Base-by-base conservation (phyloP, 2,888 invertebrate genomes). In the Leucophenga maculata region DNA sequence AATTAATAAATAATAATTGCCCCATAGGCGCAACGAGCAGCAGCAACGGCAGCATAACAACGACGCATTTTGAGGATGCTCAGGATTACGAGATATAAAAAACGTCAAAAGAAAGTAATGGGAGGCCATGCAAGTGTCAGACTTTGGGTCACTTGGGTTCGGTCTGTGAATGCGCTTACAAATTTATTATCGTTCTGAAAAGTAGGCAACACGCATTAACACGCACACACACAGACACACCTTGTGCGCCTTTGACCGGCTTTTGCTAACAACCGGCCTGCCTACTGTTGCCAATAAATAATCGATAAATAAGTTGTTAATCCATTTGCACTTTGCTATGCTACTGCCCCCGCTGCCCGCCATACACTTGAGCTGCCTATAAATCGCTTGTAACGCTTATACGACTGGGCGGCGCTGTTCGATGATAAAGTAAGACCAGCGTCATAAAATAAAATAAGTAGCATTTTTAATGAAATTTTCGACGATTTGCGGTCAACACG, bases 301-400 rank as follows among this genome's bases (percentile, higher is more conserved):
- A 82, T 82, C 82, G 73, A 82, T 82, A 75, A 75, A 74, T 75
- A 78, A 75, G 74, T 77, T 75, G 76, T 69, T 78, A 78, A 78
- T 77, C 77, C 80, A 74, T 78, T 79, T 77, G 72, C 32, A 18
- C 48, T 20, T 50, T 31, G 18, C 14, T 46, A 39, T 39, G 1
- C 11, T 39, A 39, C 9, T 6, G 11, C 8, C 39, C 26, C 26
- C 3, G 4, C 26, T 4, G 26, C 2, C 26, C 26, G 26, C 26
- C 8, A 9, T 9, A 11, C 11, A 1, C 39, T 39, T 39, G 3
- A 39, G 39, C 11, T 39, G 11, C 11, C 6, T 39, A 9, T 39
- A 39, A 39, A 6, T 9, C 39, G 39, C n/a, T 39, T 39, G 39
- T 39, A 39, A 3, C 39, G 39, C 39, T 39, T 39, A 39, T 8